phyloP scores from a whole-genome alignment of 2,797 vertebrate genomes.

The Lepilemur ruficaudatus region DNA sequence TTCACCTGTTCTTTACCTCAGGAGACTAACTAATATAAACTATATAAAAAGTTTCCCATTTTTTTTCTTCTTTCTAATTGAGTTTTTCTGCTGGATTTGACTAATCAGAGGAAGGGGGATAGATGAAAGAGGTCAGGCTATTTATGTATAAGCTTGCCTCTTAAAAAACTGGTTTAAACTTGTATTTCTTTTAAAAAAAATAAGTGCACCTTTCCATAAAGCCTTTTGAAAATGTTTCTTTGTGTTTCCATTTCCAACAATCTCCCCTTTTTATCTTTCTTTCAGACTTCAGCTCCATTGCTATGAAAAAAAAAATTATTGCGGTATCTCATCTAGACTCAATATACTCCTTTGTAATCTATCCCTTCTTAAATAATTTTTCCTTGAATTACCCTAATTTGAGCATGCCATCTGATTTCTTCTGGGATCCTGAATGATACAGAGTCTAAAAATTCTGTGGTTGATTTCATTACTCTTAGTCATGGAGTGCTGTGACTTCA shows the following conservation, averaged over 20 bases:
- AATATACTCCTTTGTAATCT: neutral
- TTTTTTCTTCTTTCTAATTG: neutral
- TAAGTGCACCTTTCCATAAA: neutral
- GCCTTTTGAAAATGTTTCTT: neutral
- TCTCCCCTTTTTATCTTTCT: neutral
- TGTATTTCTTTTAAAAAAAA: neutral
- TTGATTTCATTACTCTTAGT: neutral
- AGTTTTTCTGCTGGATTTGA: neutral
- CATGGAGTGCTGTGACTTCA: neutral
- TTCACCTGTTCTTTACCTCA: neutral
- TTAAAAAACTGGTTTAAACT: neutral
- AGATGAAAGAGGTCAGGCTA: neutral
- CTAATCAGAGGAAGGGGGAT: neutral
- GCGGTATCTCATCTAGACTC: neutral
- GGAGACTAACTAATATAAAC: neutral
- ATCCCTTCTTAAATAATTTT: neutral
- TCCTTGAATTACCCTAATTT: neutral
- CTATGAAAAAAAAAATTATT: neutral
- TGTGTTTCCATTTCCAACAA: neutral
- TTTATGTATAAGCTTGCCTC: neutral
- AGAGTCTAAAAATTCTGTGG: neutral
- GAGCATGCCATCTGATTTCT: neutral
- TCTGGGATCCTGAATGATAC: neutral
- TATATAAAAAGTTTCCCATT: neutral
- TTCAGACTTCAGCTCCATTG: neutral